phyloP scores from a whole-genome alignment of 2,888 invertebrate genomes.

The Palloptera scutellata region DNA sequence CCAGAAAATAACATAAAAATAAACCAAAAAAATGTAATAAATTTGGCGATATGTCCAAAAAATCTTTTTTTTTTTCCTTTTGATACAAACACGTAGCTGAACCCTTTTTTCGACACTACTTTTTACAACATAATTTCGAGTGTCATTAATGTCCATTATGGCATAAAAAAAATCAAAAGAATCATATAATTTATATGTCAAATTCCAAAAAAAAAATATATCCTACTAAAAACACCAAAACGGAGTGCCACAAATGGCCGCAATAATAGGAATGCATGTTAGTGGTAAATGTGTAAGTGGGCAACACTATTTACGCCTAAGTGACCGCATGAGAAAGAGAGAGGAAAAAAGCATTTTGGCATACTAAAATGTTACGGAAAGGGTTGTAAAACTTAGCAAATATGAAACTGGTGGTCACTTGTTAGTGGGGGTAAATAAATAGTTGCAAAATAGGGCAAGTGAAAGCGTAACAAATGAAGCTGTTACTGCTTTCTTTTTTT shows the following conservation, averaged over 20 bases:
- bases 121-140: conserved; percentile 13
- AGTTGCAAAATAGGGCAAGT: not conserved
- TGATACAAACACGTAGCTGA: not conserved
- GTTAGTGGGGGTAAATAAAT: not conserved
- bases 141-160: conserved; percentile 18
- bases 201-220: not conserved
- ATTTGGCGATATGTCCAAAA: too few relatives aligned
- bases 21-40: too few relatives aligned
- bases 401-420: not conserved
- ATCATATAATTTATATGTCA: not conserved
- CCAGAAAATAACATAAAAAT: too few relatives aligned
- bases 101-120: not conserved
- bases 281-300: not conserved
- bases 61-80: too few relatives aligned
- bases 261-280: not conserved
- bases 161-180: not conserved
- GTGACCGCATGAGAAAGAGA: not conserved
- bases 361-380: not conserved
- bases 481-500: not conserved
- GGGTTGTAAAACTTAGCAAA: not conserved
- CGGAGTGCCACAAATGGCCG: not conserved
- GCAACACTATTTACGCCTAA: conserved; percentile 13
- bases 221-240: not conserved
- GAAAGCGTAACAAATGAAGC: not conserved
- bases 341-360: not conserved